Percentiles rank a stretch among this genome's conserved stretches.
Conservation (phyloP, 2,113 vertebrate species). For the Notothenia coriiceps region DNA sequence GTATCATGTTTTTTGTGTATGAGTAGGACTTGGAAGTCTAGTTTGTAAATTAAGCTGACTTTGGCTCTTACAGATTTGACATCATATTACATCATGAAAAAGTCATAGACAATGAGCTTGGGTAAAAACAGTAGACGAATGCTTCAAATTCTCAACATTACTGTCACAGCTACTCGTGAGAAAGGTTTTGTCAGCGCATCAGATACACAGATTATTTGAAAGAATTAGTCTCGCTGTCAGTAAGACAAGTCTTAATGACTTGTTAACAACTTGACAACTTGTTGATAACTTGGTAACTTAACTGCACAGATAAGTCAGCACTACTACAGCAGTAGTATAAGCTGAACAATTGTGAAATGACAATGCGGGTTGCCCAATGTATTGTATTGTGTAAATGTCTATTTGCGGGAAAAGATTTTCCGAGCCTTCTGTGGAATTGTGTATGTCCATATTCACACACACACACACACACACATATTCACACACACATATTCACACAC, state of each 20-base stretch:
- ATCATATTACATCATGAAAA: background rate
- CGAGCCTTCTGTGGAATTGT: conserved; percentile 53
- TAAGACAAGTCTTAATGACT: conserved; percentile 6
- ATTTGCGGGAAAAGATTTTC: conserved; percentile 56
- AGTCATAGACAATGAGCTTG: background rate
- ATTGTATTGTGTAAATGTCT: conserved; percentile 63
- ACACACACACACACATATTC: too few species aligned
- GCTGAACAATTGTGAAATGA: conserved; percentile 55
- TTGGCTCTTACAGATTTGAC: background rate
- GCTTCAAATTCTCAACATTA: background rate
- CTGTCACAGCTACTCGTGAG: background rate
- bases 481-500: background rate
- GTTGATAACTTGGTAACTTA: conserved; percentile 26
- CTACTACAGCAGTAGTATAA: background rate
- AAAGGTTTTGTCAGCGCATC: conserved; percentile 12
- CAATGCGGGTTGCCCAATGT: conserved; percentile 54
- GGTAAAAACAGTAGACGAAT: conserved; percentile 3
- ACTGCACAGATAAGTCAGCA: conserved; percentile 2
- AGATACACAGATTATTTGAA: conserved; percentile 24
- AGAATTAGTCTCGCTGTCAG: background rate
- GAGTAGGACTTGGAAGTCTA: background rate
- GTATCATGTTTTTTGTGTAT: conserved; percentile 13
- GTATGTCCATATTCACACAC: conserved; percentile 23
- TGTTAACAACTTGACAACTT: conserved; percentile 23
- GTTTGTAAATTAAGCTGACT: background rate